phyloP scores from a whole-genome alignment of 2,797 vertebrate species.

The Enoplosus armatus region DNA sequence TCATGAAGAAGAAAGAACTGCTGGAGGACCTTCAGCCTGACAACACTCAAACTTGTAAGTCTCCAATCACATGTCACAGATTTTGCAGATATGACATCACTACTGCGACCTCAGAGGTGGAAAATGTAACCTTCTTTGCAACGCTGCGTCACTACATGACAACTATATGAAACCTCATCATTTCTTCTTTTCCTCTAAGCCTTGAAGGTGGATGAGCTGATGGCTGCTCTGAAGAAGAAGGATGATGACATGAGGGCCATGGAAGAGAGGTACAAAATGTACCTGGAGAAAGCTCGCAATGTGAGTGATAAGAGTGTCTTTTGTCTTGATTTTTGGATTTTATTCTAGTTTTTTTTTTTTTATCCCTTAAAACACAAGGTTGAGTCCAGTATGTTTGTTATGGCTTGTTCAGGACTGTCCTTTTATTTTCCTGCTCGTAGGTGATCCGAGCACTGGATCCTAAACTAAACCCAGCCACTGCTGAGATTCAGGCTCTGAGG shows the following conservation, averaged over 20 bases:
- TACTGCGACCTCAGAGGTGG: neutral
- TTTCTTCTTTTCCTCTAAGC: conserved; percentile 75
- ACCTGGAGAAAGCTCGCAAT: conserved; percentile 97
- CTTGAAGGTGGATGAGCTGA: conserved; percentile 92
- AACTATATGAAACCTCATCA: neutral
- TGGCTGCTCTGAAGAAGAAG: conserved; percentile 95
- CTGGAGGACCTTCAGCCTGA: conserved; percentile 96
- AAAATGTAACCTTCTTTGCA: neutral
- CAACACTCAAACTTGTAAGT: conserved; percentile 90
- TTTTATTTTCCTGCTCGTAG: conserved; percentile 72
- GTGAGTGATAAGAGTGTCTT: conserved; percentile 81
- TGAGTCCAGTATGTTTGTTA: neutral
- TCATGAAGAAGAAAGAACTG: conserved; percentile 97
- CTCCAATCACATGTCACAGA: neutral
- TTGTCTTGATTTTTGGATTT: neutral
- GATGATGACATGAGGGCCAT: conserved; percentile 99
- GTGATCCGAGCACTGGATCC: conserved; percentile 98
- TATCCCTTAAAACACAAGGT: neutral
- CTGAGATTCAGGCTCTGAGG: conserved; percentile 94
- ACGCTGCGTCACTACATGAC: neutral
- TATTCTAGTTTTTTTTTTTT: neutral
- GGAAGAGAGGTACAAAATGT: conserved; percentile 99
- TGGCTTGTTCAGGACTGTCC: neutral
- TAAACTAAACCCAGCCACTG: conserved; percentile 95
- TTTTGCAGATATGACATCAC: too few relatives aligned